A percentile compares a stretch with the other conserved stretches of the same genome.
Conservation (phyloP, 2,888 invertebrate genomes). For the Meandrusa payeni region DNA sequence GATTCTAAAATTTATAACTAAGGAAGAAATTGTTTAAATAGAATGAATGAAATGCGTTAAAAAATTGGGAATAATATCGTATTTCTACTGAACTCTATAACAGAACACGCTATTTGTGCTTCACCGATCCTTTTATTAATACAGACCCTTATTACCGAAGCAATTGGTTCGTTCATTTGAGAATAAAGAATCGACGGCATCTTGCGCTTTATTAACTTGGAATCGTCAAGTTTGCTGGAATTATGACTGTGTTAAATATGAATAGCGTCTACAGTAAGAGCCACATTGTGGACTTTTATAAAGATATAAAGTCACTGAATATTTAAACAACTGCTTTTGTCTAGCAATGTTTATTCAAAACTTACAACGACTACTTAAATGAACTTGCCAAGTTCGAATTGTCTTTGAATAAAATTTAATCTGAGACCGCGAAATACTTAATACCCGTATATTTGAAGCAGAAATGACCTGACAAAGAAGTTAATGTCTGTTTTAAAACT, state of each 20-base stretch:
- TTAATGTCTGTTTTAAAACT: constrained; percentile 7
- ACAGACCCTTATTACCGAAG: constrained; percentile 61
- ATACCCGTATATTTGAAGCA: constrained; percentile 6
- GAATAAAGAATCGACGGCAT: constrained; percentile 64
- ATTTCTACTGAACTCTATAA: constrained; percentile 7
- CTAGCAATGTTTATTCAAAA: constrained; percentile 24
- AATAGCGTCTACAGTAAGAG: constrained; percentile 3
- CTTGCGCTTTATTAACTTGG: constrained; percentile 61
- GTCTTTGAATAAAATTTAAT: constrained; percentile 25
- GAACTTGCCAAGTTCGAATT: constrained; percentile 24
- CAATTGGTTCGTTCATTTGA: constrained; percentile 59
- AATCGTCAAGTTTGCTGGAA: constrained; percentile 36
- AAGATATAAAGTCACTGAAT: constrained; percentile 23
- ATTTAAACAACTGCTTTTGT: constrained; percentile 20
- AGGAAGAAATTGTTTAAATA: too few species aligned
- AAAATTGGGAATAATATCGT: too few species aligned
- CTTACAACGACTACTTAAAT: constrained; percentile 22
- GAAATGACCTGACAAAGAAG: constrained; percentile 6
- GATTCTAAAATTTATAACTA: too few species aligned
- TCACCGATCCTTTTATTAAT: constrained; percentile 47
- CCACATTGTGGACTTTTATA: constrained; percentile 17
- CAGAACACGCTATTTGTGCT: constrained; percentile 27
- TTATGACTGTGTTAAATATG: constrained; percentile 36
- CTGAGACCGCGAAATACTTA: constrained; percentile 15
- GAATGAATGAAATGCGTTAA: too few species aligned